These are phyloP conservation scores for Drosophila seclusa DNA, from an alignment of 2,888 invertebrate genomes.

Conservation along the genomic window DNA sequence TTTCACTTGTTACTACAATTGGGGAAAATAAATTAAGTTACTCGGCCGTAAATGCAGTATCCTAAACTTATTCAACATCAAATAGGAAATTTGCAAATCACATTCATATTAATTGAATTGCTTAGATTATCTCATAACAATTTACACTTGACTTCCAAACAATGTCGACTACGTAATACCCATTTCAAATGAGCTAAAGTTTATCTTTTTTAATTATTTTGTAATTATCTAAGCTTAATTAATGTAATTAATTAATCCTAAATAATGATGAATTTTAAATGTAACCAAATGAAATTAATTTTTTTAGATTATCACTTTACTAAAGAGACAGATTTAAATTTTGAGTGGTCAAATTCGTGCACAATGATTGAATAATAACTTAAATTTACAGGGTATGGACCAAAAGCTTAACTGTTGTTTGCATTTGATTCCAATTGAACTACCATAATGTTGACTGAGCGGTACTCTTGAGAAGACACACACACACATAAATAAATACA, in stretches of 20 bases:
- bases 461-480: neutral
- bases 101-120: neutral
- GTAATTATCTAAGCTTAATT: neutral
- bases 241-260: neutral
- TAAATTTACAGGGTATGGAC: neutral
- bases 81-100: neutral
- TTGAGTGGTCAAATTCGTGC: neutral
- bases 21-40: neutral
- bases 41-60: slow-evolving; percentile 16
- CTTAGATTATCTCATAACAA: neutral
- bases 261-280: neutral
- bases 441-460: neutral
- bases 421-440: neutral
- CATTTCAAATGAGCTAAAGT: neutral
- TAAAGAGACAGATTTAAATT: too few species aligned
- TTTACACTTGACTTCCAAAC: neutral
- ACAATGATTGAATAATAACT: neutral
- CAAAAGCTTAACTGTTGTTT: neutral
- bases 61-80: neutral
- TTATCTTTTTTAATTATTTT: neutral
- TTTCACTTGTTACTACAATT: neutral
- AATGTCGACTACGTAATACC: neutral
- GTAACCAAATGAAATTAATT: neutral
- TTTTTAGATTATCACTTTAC: neutral
- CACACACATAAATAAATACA: neutral